Base-by-base conservation (phyloP, 2,888 invertebrate genomes). In the Rhagonycha fulva region DNA sequence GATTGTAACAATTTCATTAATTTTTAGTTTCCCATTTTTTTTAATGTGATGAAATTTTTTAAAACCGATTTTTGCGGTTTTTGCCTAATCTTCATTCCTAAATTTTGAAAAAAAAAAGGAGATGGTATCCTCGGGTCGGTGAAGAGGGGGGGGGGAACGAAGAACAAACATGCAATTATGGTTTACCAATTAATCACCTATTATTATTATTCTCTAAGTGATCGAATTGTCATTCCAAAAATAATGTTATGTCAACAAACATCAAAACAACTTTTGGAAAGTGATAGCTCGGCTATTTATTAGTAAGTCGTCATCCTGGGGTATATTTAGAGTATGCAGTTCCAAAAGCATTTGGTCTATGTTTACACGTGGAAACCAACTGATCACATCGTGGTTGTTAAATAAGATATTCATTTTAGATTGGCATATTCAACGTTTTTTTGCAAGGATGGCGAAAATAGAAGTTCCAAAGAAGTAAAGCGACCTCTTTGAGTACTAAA, bases 361-460 rank as follows among this genome's bases (percentile, higher is more conserved):
- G 72, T 67, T 47, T 24, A 67, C 76, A 76, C 76, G 76, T 73
- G 76, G 62, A 66, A 14, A 70, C 70, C 60, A 66, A 76, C 14
- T 76, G 76, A 73, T 72, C 70, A 12, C 47, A 61, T 47, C 76
- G 76, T 76, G 76, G 63, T 32, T 66, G 24, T 69, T 62, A 66
- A 62, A 28, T 74, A 12, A 66, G 28, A 69, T 63, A 70, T 70
- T 74, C 68, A 71, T 75, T 75, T 75, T 75, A 68, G 71, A 74
- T 62, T 71, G 72, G 72, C 75, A 72, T 72, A 75, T 60, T 68
- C 69, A 69, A 7, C 30, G 61, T 67, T 66, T 66, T 2, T 71
- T 71, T 68, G 75, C 68, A 68, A 4, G 5, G 14, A 9, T 23
- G 19, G 14, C 4, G 4, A 11, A 23, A 63, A 26, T 26, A 4